Evolutionary conservation across 2,113 vertebrate species (phyloP).

Genomic region (Cairina moschata): DNA sequence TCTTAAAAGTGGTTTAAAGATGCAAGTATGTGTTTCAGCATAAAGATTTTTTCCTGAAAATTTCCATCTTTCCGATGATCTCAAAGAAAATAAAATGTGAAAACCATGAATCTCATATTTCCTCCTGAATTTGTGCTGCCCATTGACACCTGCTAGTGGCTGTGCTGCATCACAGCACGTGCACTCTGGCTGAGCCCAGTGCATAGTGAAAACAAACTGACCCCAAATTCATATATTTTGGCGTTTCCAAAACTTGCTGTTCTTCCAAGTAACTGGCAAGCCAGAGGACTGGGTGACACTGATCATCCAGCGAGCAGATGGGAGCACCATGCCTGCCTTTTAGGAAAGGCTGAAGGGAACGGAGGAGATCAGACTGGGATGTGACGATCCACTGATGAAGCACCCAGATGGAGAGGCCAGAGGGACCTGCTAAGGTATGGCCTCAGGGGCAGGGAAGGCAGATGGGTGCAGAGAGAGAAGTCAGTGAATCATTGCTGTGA

Average conservation of each 20-base stretch:
- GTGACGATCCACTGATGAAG: fast-evolving
- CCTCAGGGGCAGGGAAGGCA: neutral
- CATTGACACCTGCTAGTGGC: neutral
- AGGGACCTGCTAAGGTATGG: neutral
- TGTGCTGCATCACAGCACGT: neutral
- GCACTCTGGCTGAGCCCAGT: neutral
- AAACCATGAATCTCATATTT: neutral
- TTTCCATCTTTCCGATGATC: neutral
- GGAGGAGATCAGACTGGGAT: neutral
- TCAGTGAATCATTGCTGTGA: neutral
- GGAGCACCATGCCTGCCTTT: neutral
- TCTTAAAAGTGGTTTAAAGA: neutral
- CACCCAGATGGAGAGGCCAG: neutral
- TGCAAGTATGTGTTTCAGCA: neutral
- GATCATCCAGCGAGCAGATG: neutral
- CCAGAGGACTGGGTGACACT: neutral
- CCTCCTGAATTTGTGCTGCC: neutral
- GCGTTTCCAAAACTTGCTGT: neutral
- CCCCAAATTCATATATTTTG: neutral
- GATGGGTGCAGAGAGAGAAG: neutral
- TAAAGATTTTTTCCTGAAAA: neutral
- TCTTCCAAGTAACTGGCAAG: neutral
- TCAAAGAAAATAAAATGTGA: neutral
- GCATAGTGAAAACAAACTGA: neutral
- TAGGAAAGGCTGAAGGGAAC: neutral